phyloP scores from a whole-genome alignment of 2,113 vertebrate genomes.

The Pseudorectes ferrugineus region DNA sequence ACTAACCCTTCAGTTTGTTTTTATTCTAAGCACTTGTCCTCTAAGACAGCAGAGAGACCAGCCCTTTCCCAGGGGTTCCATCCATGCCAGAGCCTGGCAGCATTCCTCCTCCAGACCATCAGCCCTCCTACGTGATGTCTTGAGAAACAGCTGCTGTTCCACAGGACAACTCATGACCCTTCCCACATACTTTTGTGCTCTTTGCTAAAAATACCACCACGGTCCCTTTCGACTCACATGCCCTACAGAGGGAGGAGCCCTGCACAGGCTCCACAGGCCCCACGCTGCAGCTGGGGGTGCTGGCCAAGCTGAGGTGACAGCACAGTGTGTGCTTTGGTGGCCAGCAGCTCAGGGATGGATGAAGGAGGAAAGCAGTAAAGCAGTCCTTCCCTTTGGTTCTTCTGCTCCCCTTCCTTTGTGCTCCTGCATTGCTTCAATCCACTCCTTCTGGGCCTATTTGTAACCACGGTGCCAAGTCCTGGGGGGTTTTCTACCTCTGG shows the following conservation, averaged over 20 bases:
- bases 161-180: not conserved
- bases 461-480: not conserved
- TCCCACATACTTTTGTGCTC: not conserved
- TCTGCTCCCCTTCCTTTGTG: not conserved
- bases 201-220: not conserved
- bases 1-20: not conserved
- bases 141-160: constrained; percentile 21
- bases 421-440: not conserved
- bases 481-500: not conserved
- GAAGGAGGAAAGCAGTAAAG: not conserved
- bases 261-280: not conserved
- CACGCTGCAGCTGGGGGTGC: not conserved
- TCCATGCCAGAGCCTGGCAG: not conserved
- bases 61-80: not conserved
- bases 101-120: not conserved
- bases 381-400: not conserved
- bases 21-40: not conserved
- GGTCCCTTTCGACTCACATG: rapidly evolving
- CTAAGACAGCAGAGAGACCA: not conserved
- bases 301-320: not conserved
- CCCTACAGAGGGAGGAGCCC: not conserved
- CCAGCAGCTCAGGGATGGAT: not conserved
- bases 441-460: not conserved
- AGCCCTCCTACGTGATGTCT: not conserved
- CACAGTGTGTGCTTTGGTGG: not conserved